phyloP scores from a whole-genome alignment of 35 echinoderm and acorn worm species.

The Lytechinus variegatus region DNA sequence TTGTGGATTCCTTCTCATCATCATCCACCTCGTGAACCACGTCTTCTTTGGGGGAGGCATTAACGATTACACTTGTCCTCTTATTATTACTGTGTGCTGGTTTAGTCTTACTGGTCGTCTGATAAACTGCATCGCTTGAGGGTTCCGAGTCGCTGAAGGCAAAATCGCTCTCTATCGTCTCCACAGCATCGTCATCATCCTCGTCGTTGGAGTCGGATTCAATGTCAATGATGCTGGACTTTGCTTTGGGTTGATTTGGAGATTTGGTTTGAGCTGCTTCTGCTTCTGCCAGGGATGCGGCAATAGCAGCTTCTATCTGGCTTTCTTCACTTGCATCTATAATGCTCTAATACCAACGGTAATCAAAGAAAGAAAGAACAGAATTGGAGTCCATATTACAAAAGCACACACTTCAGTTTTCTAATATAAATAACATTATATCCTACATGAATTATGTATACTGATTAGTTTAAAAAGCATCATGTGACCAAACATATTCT shows the following conservation, averaged over 20 bases:
- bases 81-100: neutral
- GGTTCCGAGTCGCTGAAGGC: slow-evolving; percentile 45
- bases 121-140: slow-evolving; percentile 16
- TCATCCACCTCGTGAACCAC: slow-evolving; percentile 16
- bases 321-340: slow-evolving; percentile 90
- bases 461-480: too few species aligned
- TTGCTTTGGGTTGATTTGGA: slow-evolving; percentile 7
- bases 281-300: slow-evolving; percentile 85
- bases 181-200: slow-evolving; percentile 50
- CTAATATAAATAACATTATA: neutral
- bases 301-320: slow-evolving; percentile 93
- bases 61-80: slow-evolving; percentile 6
- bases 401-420: neutral
- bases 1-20: neutral
- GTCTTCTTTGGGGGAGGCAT: neutral
- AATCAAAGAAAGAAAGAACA: neutral
- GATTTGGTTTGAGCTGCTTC: slow-evolving; percentile 33
- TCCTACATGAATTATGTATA: too few species aligned
- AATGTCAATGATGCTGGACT: slow-evolving; percentile 36
- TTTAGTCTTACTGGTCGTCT: neutral
- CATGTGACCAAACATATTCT: too few species aligned
- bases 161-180: slow-evolving; percentile 35
- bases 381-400: neutral
- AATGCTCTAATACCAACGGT: slow-evolving; percentile 53
- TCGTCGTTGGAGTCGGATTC: slow-evolving; percentile 7